Base-by-base conservation (phyloP, 2,888 invertebrate species). In the Incurvaria masculella region DNA sequence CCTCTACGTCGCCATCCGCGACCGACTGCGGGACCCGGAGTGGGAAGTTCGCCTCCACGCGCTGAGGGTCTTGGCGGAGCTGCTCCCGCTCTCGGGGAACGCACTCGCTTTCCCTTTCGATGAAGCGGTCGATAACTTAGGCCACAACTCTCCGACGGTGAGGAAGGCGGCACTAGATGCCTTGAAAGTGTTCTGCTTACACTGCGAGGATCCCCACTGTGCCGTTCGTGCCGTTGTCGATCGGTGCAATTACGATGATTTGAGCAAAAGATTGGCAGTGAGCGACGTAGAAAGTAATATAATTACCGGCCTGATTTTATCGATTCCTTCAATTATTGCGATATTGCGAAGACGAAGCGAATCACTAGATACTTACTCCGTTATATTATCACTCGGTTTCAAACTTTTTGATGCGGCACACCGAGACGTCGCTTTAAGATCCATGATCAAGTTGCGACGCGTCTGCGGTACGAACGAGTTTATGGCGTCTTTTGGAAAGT, bases 11-110 rank as follows among this genome's bases (percentile, higher is more conserved):
- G 89, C 89, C 57, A 84, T 91, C 60, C 78, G 85, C 42, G 86
- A 88, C 55, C 82, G 91, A 45, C 75, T 91, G 42, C 80, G 83
- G 38, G 89, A 89, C 64, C 88, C 90, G 1, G 91, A 92, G 65
- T 88, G 89, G 85, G 90, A 91, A 68, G 91, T 92, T 27, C 82
- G 91, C 10, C 87, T 91, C 54, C 90, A 92, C 65, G 91, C 91
- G 21, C 72, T 92, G 5, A 72, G 91, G 46, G 90, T 93, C 8
- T 80, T 92, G 33, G 85, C 86, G 21, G 91, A 92, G 67, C 82
- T 92, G 2, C 74, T 93, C 44, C 89, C 91, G 3, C 84, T 89
- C 39, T 81, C 91, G 53, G 82, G 83, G 40, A 80, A 83, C 45
- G 82, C 82, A 46, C 79, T 91, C 16, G 87, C 91, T 55, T 79